Evolutionary conservation across 2,888 invertebrate species (phyloP).

Genomic region (Charanyca ferruginea): DNA sequence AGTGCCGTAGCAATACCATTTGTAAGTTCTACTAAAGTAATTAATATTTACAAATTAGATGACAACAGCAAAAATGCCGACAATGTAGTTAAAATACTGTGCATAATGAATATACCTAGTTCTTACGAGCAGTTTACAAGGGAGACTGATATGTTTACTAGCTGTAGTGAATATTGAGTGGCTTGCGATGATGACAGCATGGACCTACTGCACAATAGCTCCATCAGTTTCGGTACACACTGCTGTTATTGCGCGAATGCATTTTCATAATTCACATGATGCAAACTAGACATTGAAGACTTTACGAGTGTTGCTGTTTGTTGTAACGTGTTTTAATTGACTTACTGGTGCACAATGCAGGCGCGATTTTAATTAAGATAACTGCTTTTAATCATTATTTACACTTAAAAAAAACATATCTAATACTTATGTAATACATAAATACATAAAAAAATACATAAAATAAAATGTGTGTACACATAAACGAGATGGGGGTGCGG

Average conservation of each 20-base stretch:
- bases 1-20: too few relatives aligned
- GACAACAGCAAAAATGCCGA: too few relatives aligned
- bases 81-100: too few relatives aligned
- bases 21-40: too few relatives aligned
- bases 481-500: too few relatives aligned
- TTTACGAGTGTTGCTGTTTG: constrained; percentile 29
- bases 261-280: constrained; percentile 53
- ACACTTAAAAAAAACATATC: too few relatives aligned
- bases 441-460: too few relatives aligned
- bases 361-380: constrained; percentile 47
- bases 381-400: constrained; percentile 9
- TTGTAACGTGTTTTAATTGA: constrained; percentile 39
- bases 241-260: constrained; percentile 25
- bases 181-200: constrained; percentile 23
- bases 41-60: too few relatives aligned
- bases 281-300: constrained; percentile 52
- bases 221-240: constrained; percentile 26
- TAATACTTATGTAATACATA: too few relatives aligned
- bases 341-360: constrained; percentile 38
- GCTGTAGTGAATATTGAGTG: not conserved
- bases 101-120: not conserved
- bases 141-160: constrained; percentile 3
- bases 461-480: too few relatives aligned
- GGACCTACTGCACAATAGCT: constrained; percentile 25
- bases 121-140: constrained; percentile 3